Conservation (phyloP, 1,140 invertebrate genomes). For the Monomorium pharaonis region DNA sequence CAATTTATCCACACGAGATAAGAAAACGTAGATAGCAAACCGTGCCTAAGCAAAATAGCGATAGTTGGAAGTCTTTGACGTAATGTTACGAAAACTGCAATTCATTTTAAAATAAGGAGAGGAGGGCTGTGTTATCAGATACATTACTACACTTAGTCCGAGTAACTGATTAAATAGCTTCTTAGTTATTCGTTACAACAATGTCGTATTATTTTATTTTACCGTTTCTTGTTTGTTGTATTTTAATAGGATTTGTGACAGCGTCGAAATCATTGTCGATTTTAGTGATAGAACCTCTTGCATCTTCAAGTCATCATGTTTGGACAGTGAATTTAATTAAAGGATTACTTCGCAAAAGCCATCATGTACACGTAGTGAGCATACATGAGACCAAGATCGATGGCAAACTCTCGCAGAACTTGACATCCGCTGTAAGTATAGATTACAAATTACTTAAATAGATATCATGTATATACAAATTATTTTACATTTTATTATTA, state of each 20-base stretch:
- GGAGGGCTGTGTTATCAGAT: no score
- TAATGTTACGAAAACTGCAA: no score
- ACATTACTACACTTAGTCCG: no score
- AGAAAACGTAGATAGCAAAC: no score
- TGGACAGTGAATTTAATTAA: not conserved
- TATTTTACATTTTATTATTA: not conserved
- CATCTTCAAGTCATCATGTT: not conserved
- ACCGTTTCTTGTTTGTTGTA: not conserved
- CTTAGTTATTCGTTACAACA: not conserved
- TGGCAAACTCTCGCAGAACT: not conserved
- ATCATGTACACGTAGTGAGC: not conserved
- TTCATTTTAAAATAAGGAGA: no score
- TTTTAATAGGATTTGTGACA: not conserved
- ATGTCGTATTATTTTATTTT: not conserved
- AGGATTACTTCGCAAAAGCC: not conserved
- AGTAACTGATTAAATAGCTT: no score
- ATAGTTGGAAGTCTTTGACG: no score
- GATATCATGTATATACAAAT: no score
- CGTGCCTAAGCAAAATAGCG: no score
- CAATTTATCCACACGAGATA: no score
- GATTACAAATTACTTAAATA: no score
- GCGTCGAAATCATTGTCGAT: not conserved
- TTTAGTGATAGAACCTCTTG: not conserved
- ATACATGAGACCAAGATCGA: not conserved
- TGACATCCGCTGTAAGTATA: slow-evolving; percentile 5